Conservation (phyloP, 2,888 invertebrate species). For the Lepidonotus clava region DNA sequence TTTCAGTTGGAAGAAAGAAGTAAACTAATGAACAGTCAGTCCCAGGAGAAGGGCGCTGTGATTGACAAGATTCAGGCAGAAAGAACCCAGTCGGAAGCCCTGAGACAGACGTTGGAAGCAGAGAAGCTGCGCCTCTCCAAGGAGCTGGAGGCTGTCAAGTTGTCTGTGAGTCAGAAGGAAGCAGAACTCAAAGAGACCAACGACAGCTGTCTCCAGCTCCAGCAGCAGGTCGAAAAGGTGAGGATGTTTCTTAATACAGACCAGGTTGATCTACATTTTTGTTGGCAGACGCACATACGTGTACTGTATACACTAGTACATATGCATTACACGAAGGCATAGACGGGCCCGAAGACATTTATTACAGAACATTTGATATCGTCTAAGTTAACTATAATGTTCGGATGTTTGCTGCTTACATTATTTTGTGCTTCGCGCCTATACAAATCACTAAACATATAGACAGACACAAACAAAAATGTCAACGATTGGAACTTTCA, state of each 20-base stretch:
- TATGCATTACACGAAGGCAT: neutral
- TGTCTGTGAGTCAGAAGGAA: conserved; percentile 38
- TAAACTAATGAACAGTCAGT: conserved; percentile 1
- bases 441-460: no score
- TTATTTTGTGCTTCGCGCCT: no score
- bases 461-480: no score
- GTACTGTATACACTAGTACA: neutral
- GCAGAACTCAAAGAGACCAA: neutral
- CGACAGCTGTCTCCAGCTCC: conserved; percentile 17
- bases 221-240: conserved; percentile 54
- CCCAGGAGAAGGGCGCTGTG: neutral
- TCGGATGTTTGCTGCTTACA: no score
- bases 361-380: neutral
- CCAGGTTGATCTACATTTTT: no score
- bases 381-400: no score
- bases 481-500: no score
- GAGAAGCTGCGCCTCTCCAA: conserved; percentile 17
- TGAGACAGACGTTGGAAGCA: conserved; percentile 1
- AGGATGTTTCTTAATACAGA: neutral
- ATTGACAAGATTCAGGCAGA: conserved; percentile 40
- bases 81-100: neutral
- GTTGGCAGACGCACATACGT: no score
- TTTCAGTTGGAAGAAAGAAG: conserved; percentile 31
- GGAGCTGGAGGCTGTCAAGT: conserved; percentile 52
- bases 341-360: neutral